Evolutionary conservation across 2,888 invertebrate species (phyloP), one percentile per base, ranked within the genome.

Genomic region (Onchidella celtica): DNA sequence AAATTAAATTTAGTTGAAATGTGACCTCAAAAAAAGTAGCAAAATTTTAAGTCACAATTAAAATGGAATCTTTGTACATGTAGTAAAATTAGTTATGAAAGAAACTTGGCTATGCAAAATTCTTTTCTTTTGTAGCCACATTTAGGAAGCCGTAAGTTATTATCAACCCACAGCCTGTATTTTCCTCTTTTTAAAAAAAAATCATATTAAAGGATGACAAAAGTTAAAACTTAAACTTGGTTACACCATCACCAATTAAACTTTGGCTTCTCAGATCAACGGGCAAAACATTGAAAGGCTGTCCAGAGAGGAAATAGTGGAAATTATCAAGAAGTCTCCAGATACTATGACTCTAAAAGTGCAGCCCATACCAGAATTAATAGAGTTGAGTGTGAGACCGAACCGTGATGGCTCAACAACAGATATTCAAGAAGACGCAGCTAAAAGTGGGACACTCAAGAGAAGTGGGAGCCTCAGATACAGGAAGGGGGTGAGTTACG

Each of bases 301-400:
- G 91, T 96, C 96, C 74, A 95, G 98, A 77, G 98, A 98, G 93
- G 97, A 97, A 90, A 96, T 99, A 85, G 98, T 98, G 88, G 98
- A 98, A 92, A 95, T 98, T 92, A 98, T 99, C 89, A 86, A 89
- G 61, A 88, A 88, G 47, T 90, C 92, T 2, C 89, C 89, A 4
- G 91, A 90, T 61, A 83, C 83, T 0, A 88, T 93, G 96, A 96
- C 95, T 69, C 95, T 98, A 79, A 97, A 97, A 96, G 98, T 98
- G 85, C 98, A 98, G 94, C 97, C 98, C 61, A 97, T 98, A 86
- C 96, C 97, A 0, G 98, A 98, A 94, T 94, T 98, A 89, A 96
- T 97, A 88, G 98, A 98, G 94, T 93, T 98, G 89, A 97, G 97
- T 84, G 95, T 97, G 87, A 95, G 97, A 77, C 96, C 95, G 34